Base-by-base conservation (phyloP, 2,888 invertebrate genomes). In the Zootermopsis nevadensis region DNA sequence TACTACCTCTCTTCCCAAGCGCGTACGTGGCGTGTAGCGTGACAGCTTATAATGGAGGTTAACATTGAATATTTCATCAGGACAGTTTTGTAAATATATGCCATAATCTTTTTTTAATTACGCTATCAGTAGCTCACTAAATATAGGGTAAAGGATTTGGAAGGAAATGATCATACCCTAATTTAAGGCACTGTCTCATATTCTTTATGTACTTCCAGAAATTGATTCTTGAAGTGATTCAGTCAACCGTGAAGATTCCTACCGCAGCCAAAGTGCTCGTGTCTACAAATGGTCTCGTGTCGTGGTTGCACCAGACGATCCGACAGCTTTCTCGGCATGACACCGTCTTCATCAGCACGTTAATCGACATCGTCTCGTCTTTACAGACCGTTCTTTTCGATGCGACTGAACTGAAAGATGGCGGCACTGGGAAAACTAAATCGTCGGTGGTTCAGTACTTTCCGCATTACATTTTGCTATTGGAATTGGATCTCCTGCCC, bases 201-300 rank as follows among this genome's bases (percentile, higher is more conserved):
- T n/a, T n/a, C 38, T 48, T 48, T 48, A 48, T 48, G 83, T 19
- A 33, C 33, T 88, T 88, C 83, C 88, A 92, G 91, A 86, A 87
- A 80, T 90, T 92, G 81, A 94, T 96, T 85, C 89, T 97, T 38
- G 91, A 93, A 82, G 91, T 94, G 0, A 86, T 96, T 1, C 91
- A 91, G 85, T 91, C 92, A 2, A 92, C 94, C 74, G 92, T 93
- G 8, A 90, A 92, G 83, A 92, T 96, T 53, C 92, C 93, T 0
- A 92, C 93, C 84, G 93, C 94, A 0, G 92, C 92, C 27, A 92
- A 94, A 80, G 90, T 97, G 86, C 90, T 94, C 27, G 79, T 79
- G 27, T 93, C 92, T 84, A 92, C 93, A 42, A 93, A 94, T 86
- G 94, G 95, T 0, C 88, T 97, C 1, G 87, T 96, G 42, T 91